Percentiles rank a stretch among this genome's conserved stretches.
These are phyloP conservation scores for Siderastrea siderea DNA, from an alignment of 92 coral and sea anemone species.

Conservation along the genomic window DNA sequence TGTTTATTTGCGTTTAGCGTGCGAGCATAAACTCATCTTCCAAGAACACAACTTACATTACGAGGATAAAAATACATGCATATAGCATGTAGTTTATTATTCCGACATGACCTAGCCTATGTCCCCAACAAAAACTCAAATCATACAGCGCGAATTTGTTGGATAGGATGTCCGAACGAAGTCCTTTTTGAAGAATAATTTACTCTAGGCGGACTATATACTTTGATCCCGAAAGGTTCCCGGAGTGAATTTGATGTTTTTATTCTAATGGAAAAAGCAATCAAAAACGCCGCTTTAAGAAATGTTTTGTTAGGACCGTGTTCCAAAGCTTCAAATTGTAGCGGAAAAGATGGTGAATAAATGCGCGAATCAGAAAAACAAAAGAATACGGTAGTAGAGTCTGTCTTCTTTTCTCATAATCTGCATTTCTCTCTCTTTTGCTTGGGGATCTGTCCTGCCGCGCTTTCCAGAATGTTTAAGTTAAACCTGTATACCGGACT, in stretches of 20 bases:
- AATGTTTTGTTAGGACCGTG: neutral
- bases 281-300: neutral
- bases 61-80: neutral
- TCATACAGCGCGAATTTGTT: neutral
- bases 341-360: neutral
- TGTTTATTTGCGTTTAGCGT: constrained; percentile 17
- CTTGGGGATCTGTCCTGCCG: neutral
- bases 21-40: neutral
- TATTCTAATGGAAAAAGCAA: neutral
- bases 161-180: neutral
- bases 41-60: neutral
- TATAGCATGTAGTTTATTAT: neutral
- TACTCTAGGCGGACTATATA: neutral
- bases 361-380: neutral
- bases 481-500: too few relatives aligned
- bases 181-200: neutral
- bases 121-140: neutral
- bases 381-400: neutral
- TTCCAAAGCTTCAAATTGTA: neutral
- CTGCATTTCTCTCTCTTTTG: neutral
- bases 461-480: neutral
- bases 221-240: neutral
- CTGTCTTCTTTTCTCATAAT: neutral
- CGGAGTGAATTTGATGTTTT: neutral
- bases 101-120: neutral